These are phyloP conservation scores for Menura novaehollandiae DNA, from an alignment of 2,113 vertebrate species.

Conservation along the genomic window DNA sequence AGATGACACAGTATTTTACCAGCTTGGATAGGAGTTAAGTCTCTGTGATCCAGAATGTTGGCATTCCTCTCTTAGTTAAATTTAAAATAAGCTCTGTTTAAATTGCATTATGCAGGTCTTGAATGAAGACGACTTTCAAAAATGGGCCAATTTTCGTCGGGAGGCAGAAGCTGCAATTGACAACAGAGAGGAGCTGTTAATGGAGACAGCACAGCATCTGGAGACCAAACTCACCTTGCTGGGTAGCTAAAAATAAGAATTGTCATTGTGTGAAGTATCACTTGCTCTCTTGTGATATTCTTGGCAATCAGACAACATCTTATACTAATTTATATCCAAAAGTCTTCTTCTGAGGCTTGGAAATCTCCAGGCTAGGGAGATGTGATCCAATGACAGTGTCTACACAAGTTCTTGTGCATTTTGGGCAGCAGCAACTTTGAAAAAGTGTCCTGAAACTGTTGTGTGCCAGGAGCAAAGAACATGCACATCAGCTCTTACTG, in stretches of 20 bases:
- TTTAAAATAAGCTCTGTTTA: not conserved
- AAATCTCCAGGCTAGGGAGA: not conserved
- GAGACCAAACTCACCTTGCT: constrained; percentile 83
- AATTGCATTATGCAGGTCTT: constrained; percentile 74
- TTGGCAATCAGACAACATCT: constrained; percentile 1
- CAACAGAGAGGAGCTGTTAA: constrained; percentile 78
- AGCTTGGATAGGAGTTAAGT: not conserved
- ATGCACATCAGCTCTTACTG: not conserved
- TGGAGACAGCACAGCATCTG: constrained; percentile 76
- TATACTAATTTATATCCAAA: constrained; percentile 14
- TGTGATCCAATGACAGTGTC: not conserved
- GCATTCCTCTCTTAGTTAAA: not conserved
- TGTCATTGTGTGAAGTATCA: not conserved
- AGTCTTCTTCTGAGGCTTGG: not conserved
- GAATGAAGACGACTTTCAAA: constrained; percentile 77
- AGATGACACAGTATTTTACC: not conserved
- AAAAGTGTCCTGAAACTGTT: not conserved
- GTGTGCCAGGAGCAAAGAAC: not conserved
- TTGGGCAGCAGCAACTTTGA: not conserved
- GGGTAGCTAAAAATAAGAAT: constrained; percentile 73
- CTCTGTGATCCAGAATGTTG: not conserved
- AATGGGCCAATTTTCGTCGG: constrained; percentile 81
- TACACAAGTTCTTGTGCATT: not conserved
- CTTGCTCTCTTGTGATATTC: not conserved
- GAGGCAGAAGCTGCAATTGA: constrained; percentile 83